Evolutionary conservation across 2,888 invertebrate genomes (phyloP), one percentile per base, ranked within the genome.

Genomic region (Phlogophora meticulosa): DNA sequence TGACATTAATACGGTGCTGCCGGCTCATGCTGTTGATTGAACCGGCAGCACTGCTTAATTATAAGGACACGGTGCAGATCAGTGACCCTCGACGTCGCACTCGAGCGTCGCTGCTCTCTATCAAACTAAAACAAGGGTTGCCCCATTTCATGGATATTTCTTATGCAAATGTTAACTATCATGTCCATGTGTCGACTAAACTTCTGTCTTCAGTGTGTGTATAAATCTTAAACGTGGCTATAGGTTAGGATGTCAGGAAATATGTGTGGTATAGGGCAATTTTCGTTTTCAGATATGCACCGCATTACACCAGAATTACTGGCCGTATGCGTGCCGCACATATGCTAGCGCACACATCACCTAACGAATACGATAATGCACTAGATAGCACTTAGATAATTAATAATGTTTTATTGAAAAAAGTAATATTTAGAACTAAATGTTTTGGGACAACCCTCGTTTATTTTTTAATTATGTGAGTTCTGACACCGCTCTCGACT

Each of bases 371-470:
- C 86, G 87, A 93, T 93, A 93, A 94, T 90, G 93, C 95, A 95
- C 94, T 95, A 93, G 95, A 95, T 95, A 95, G 94, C 95, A 95
- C 95, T 92, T 95, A 95, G 93, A 94, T 93, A 89, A 91, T 91
- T 89, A 89, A 88, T 90, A 89, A 91, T 89, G 87, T 88, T 91
- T 92, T 93, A 82, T 90, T 90, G 90, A 88, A 92, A 91, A 85
- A 88, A 89, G 87, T 89, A 90, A 92, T 88, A 87, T 89, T 91
- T 92, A 92, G 89, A 92, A 88, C 91, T 91, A 88, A 94, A 94
- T 95, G 94, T 95, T 95, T 94, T 95, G 95, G 95, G 95, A 94
- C 95, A 95, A 95, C 95, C 95, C 95, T 95, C 94, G 95, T 95
- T 95, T 94, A 91, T 92, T 83, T 90, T 89, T 91, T 89, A 88